Evolutionary conservation across 2,797 vertebrate genomes (phyloP), one percentile per base, ranked within the genome.

Genomic region (Clarias platycephalus): DNA sequence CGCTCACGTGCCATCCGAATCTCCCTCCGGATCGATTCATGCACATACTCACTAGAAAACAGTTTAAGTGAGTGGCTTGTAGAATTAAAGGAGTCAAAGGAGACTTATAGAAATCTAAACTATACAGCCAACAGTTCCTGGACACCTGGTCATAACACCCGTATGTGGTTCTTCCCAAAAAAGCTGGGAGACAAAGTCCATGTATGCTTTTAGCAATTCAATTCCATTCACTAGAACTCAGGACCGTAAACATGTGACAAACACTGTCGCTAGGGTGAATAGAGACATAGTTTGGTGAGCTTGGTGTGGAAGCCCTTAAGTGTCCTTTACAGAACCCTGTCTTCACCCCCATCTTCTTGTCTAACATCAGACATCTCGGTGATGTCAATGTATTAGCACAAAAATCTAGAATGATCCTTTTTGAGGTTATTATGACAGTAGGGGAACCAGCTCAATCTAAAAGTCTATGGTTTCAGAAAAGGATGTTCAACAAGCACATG

Each of bases 1-100:
- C 93, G 91, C 90, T 98, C 97, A 86, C 97, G 93, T 0, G 95
- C 97, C 90, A 90, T 91, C 3, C 97, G 95, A 83, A 98, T 97
- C 87, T 97, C 95, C 26, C 94, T 93, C 16, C 94, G 94, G 89
- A 97, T 93, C 0, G 93, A 96, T 92, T 97, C 97, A 84, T 95
- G 94, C 91, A 97, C 96, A 81, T 97, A 97, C 89, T 96, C 96
- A 85, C 71, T 80, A 80, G 40, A 31, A 80, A 6, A 49, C 20
- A 80, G 82, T 62, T 37, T 16, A 78, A 62, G 13, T 40, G 31
- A 78, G 28, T 12, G 34, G 12, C 1, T 58, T 6, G 18, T 58
- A 4, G 5, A n/a, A 60, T 37, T 62, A 15, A 4, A n/a, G 2
- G 4, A 77, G 20, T 60, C 28, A 60, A 75, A 78, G 28, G 34